These are phyloP conservation scores for Lophotis ruficrista DNA, from an alignment of 2,113 vertebrate species.

Conservation along the genomic window DNA sequence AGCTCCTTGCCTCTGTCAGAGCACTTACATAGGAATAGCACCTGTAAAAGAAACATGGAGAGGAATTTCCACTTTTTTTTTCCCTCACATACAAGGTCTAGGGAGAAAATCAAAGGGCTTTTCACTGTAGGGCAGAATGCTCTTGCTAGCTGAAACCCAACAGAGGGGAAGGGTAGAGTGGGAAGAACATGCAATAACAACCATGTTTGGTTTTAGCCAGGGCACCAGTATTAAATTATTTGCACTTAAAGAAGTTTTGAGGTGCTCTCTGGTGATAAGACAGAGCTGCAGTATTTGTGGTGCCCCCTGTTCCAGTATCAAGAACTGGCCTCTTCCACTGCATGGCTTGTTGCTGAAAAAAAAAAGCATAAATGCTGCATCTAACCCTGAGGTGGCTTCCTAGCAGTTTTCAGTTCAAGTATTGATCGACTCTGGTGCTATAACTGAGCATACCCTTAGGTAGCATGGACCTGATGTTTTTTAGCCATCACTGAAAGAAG, in stretches of 20 bases:
- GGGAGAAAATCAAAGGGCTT: background rate
- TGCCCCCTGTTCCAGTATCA: background rate
- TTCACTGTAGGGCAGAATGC: background rate
- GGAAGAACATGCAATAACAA: background rate
- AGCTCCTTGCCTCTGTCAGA: background rate
- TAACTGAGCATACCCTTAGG: background rate
- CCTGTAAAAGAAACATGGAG: background rate
- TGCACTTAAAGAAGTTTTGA: background rate
- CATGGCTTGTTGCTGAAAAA: background rate
- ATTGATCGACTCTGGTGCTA: background rate
- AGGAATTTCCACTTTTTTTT: background rate
- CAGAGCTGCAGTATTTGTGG: background rate
- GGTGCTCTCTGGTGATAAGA: background rate
- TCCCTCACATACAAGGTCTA: rapidly evolving
- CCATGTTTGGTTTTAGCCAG: background rate
- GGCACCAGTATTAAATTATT: background rate
- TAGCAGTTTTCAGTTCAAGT: background rate
- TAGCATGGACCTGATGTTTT: background rate
- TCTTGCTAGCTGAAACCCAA: background rate
- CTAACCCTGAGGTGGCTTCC: background rate
- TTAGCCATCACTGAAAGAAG: background rate
- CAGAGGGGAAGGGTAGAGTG: background rate
- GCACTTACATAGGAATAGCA: background rate
- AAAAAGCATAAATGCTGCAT: background rate
- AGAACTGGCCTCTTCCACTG: background rate